A percentile compares a stretch with the other conserved stretches of the same genome.
These are phyloP conservation scores for Tetragnatha versicolor DNA, from an alignment of 1,140 invertebrate species.

Conservation along the genomic window DNA sequence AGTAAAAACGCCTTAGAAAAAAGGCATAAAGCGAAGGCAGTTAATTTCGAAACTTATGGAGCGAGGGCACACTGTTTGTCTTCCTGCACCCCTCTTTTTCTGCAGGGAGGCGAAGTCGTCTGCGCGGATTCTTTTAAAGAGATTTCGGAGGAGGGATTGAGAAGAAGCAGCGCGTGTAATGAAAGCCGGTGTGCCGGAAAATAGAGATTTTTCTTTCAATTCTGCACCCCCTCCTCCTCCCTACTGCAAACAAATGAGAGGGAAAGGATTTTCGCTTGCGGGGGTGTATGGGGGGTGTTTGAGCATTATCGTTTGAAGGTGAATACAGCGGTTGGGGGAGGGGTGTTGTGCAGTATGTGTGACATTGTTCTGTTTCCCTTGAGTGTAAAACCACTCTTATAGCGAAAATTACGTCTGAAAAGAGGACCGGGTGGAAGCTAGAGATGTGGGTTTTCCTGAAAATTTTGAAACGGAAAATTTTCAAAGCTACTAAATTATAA, in stretches of 20 bases:
- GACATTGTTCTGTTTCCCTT: background rate
- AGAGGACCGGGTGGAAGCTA: too few species aligned
- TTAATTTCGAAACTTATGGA: constrained; percentile 9
- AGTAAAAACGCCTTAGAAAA: too few species aligned
- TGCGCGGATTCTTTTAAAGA: constrained; percentile 5
- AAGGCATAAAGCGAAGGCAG: background rate
- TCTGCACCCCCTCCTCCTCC: background rate
- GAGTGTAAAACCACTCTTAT: too few species aligned
- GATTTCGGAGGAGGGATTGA: constrained; percentile 19
- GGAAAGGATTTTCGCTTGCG: constrained; percentile 4
- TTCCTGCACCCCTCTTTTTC: too few species aligned
- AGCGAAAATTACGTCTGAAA: too few species aligned
- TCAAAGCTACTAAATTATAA: too few species aligned
- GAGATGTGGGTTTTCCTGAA: too few species aligned
- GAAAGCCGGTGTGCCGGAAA: constrained; percentile 28
- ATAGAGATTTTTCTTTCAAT: constrained; percentile 42
- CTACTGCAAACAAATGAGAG: constrained; percentile 20
- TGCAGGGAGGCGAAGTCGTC: background rate
- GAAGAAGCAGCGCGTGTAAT: constrained; percentile 40
- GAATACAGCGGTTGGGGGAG: background rate
- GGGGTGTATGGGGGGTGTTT: background rate
- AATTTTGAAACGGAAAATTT: too few species aligned
- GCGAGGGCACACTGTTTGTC: background rate
- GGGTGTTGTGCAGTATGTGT: background rate
- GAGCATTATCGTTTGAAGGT: background rate